Evolutionary conservation across 1,140 invertebrate genomes (phyloP), one percentile per base, ranked within the genome.

Genomic region (Pseudachorutes palmiensis): DNA sequence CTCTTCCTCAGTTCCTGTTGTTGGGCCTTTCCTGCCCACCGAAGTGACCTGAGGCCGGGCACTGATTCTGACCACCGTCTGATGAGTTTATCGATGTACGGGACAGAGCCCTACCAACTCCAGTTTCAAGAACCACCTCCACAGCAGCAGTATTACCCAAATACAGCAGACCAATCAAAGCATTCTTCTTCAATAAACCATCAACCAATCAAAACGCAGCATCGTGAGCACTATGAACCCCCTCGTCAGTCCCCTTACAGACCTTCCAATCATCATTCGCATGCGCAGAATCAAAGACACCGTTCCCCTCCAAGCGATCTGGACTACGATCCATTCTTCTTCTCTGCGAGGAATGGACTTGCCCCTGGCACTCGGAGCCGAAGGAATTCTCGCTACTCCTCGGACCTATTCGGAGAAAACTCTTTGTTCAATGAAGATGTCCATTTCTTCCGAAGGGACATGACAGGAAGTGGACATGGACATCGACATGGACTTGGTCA

Each of bases 261-360:
- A n/a, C n/a, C n/a, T n/a, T n/a, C n/a, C n/a, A n/a, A n/a, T n/a
- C n/a, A n/a, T n/a, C n/a, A n/a, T n/a, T n/a, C 28, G n/a, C 55
- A 5, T 12, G 55, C n/a, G 36, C 36, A 45, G 9, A 45, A 45
- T 12, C 36, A 45, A 45, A n/a, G n/a, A n/a, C n/a, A n/a, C n/a
- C n/a, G n/a, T n/a, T n/a, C n/a, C n/a, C n/a, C n/a, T n/a, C n/a
- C n/a, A n/a, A n/a, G n/a, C 12, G 9, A 24, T 5, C 14, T 19
- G 5, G 51, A 55, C 51, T 55, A 55, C 51, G 51, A 55, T 22
- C 51, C 51, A 14, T 55, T 55, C 24, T 55, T 14, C 24, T 55
- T 55, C 24, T 55, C 51, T 14, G 51, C 51, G 14, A 14, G 24
- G 51, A 55, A 55, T 22, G 51, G 51, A 5, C 9, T 12, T 24